A percentile compares a stretch with the other conserved stretches of the same genome.
Evolutionary conservation across 2,888 invertebrate genomes (phyloP).

Genomic region (Tetheella fluctuosa): DNA sequence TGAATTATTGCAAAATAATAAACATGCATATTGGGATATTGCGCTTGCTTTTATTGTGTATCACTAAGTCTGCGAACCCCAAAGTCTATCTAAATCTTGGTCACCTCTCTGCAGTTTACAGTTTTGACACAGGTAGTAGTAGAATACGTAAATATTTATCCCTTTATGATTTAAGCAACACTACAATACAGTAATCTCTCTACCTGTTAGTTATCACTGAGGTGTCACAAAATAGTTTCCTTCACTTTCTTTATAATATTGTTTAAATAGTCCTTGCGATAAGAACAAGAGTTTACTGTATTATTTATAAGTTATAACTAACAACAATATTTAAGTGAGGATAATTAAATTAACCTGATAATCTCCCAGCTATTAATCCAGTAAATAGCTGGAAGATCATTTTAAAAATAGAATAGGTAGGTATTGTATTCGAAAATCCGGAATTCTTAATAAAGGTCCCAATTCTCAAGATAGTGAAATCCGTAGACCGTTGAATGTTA

Average conservation of each 20-base stretch:
- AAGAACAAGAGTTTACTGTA: slow-evolving; percentile 2
- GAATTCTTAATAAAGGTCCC: background rate
- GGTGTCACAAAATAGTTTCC: slow-evolving; percentile 22
- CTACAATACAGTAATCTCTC: slow-evolving; percentile 25
- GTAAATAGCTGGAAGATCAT: background rate
- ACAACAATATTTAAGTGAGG: too few species aligned
- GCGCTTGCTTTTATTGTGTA: too few species aligned
- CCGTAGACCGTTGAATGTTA: slow-evolving; percentile 35
- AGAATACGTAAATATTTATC: slow-evolving; percentile 1
- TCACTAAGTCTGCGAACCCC: too few species aligned
- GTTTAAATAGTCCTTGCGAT: slow-evolving; percentile 3
- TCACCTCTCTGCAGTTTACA: background rate
- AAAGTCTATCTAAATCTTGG: too few species aligned
- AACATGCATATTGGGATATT: too few species aligned
- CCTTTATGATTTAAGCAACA: background rate
- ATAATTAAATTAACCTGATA: too few species aligned
- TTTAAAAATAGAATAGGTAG: background rate
- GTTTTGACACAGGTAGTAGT: background rate
- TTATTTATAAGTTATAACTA: background rate
- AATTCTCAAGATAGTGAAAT: slow-evolving; percentile 27
- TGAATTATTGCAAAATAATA: too few species aligned
- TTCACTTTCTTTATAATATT: slow-evolving; percentile 22
- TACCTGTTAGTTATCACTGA: slow-evolving; percentile 29
- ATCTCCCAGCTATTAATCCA: too few species aligned
- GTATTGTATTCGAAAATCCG: background rate